Conservation (phyloP, 1,140 invertebrate species). For the Drosophila ambigua region DNA sequence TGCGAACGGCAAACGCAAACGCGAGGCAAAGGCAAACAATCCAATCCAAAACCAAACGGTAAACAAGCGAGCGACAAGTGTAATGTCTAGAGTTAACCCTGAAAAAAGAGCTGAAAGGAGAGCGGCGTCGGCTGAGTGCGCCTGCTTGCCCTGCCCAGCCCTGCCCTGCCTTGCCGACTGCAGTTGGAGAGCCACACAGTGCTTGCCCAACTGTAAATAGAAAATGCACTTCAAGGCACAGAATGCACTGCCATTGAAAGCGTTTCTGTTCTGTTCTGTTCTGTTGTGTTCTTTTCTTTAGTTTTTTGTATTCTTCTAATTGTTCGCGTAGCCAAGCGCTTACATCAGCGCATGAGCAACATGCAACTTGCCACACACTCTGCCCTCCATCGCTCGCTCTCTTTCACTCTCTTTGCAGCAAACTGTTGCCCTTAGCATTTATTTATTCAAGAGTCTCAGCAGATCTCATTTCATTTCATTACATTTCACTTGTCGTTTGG, state of each 20-base stretch:
- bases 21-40: slow-evolving; percentile 32
- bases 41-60: slow-evolving; percentile 52
- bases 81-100: slow-evolving; percentile 52
- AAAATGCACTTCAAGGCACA: slow-evolving; percentile 49
- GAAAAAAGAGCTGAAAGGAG: slow-evolving; percentile 24
- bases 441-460: slow-evolving; percentile 63
- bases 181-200: slow-evolving; percentile 32
- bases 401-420: neutral
- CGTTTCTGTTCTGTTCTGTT: neutral
- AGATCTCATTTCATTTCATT: slow-evolving; percentile 77
- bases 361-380: slow-evolving; percentile 48
- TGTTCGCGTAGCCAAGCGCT: slow-evolving; percentile 47
- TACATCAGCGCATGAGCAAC: slow-evolving; percentile 74
- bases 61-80: slow-evolving; percentile 45
- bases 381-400: neutral
- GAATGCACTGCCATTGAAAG: too few species aligned
- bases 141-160: neutral
- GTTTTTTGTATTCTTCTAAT: slow-evolving; percentile 43
- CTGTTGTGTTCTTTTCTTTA: slow-evolving; percentile 14
- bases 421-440: slow-evolving; percentile 40
- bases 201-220: slow-evolving; percentile 57
- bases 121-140: neutral
- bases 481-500: slow-evolving; percentile 2
- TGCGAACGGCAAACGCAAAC: slow-evolving; percentile 14
- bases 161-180: neutral